A percentile compares a stretch with the other conserved stretches of the same genome.
Evolutionary conservation across 1,140 invertebrate genomes (phyloP).

Genomic region (Nasonia giraulti): DNA sequence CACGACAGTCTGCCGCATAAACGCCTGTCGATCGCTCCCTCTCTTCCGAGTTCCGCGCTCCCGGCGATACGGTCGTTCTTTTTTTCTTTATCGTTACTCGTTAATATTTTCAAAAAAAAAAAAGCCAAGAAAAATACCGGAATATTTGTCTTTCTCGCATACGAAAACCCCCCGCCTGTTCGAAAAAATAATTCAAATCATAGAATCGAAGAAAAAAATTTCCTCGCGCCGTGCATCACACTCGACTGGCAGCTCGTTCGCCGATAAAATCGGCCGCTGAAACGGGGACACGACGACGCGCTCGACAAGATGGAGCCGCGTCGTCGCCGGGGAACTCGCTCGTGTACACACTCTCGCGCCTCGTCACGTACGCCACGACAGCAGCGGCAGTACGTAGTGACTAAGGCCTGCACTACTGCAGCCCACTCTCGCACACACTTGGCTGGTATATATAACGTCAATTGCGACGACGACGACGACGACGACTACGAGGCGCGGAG

Average conservation of each 20-base stretch:
- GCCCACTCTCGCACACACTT: no score
- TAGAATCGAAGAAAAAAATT: no score
- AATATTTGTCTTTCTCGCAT: no score
- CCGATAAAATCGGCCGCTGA: not conserved
- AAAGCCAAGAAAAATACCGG: no score
- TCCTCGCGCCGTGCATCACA: no score
- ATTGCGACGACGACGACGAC: no score
- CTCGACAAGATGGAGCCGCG: constrained; percentile 20
- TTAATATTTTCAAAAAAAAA: no score
- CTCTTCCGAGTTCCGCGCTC: constrained; percentile 12
- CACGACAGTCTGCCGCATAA: constrained; percentile 23
- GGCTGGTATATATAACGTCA: no score
- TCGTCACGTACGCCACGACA: not conserved
- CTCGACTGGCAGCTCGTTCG: not conserved
- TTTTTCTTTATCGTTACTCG: no score
- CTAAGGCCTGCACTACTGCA: constrained; percentile 6
- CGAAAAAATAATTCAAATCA: no score
- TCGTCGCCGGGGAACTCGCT: constrained; percentile 17
- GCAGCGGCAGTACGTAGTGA: not conserved
- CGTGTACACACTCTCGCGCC: not conserved
- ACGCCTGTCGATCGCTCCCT: constrained; percentile 13
- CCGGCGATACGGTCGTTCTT: not conserved
- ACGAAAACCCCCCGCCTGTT: no score
- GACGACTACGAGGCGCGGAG: no score
- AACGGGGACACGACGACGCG: not conserved